Conservation (phyloP, 1,140 invertebrate species). For the Megalonaias nervosa region DNA sequence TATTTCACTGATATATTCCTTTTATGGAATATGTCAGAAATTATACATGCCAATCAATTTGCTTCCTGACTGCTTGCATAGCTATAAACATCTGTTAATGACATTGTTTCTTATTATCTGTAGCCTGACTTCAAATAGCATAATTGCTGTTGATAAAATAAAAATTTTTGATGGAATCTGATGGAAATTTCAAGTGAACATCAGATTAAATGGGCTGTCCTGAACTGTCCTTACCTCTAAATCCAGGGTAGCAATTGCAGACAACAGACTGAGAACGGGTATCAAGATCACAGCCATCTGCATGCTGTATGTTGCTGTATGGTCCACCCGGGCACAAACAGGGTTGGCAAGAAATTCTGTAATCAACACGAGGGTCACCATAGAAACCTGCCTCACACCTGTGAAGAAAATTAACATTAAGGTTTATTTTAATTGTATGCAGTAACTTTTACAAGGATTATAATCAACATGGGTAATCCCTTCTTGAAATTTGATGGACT, state of each 20-base stretch:
- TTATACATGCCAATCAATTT: too few species aligned
- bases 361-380: conserved; percentile 91
- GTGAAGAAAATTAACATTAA: conserved; percentile 12
- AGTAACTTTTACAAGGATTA: too few species aligned
- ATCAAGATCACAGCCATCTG: conserved; percentile 90
- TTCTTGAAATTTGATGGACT: too few species aligned
- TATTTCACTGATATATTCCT: too few species aligned
- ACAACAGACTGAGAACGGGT: conserved; percentile 89
- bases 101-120: too few species aligned
- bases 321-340: conserved; percentile 94
- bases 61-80: too few species aligned
- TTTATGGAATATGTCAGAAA: too few species aligned
- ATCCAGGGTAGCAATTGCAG: conserved; percentile 94
- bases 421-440: too few species aligned
- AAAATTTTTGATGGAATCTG: background rate
- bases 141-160: too few species aligned
- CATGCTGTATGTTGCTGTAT: conserved; percentile 88
- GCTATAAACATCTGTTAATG: too few species aligned
- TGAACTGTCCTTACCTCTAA: conserved; percentile 76
- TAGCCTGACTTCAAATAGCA: too few species aligned
- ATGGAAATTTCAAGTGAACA: background rate
- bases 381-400: conserved; percentile 93
- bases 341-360: conserved; percentile 91
- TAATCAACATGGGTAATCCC: too few species aligned
- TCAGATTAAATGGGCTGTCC: background rate